Conservation (phyloP, 2,888 invertebrate species). For the Nineta flava region DNA sequence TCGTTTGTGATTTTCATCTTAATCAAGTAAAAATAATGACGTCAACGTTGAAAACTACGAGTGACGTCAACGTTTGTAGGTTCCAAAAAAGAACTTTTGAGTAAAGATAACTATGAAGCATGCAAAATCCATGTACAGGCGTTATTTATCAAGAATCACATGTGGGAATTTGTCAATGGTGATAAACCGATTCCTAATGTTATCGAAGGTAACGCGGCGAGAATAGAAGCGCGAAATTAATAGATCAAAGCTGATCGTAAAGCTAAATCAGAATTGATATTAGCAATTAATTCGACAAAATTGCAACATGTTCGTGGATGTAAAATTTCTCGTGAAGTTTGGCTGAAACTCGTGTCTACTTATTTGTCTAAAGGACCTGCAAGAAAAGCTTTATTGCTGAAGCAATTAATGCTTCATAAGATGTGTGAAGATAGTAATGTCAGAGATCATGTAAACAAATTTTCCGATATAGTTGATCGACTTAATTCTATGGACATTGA, state of each 20-base stretch:
- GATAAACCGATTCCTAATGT: background rate
- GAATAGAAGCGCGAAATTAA: background rate
- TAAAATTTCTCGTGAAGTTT: background rate
- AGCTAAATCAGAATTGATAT: background rate
- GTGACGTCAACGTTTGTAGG: too few relatives aligned
- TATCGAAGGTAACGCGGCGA: background rate
- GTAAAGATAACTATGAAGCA: background rate
- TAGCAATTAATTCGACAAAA: background rate
- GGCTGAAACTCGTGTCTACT: background rate
- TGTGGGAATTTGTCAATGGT: background rate
- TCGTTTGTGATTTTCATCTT: too few relatives aligned
- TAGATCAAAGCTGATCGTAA: background rate
- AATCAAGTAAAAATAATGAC: too few relatives aligned
- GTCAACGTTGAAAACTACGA: too few relatives aligned
- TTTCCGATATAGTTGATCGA: background rate
- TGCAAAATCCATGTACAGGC: constrained; percentile 1
- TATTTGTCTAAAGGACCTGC: background rate
- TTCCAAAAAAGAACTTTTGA: too few relatives aligned
- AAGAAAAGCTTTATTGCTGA: too few relatives aligned
- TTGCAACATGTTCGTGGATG: background rate
- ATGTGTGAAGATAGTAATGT: background rate
- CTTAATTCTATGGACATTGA: background rate
- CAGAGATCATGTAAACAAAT: background rate
- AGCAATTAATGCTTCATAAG: background rate
- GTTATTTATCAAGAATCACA: background rate